phyloP scores from a whole-genome alignment of 1,140 invertebrate species.

The Magallana ariakensis region DNA sequence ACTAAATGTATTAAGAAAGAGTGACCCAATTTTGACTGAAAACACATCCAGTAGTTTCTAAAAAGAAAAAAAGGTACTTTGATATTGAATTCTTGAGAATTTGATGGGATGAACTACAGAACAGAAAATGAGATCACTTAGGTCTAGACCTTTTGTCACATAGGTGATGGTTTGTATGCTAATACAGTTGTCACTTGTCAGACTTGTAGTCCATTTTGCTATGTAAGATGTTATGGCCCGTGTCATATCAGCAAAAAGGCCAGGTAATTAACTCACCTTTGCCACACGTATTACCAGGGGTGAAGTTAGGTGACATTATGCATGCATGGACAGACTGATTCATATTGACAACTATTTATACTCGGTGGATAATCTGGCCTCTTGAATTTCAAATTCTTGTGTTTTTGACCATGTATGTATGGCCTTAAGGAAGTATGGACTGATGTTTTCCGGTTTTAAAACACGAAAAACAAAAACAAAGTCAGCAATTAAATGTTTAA shows the following conservation, averaged over 20 bases:
- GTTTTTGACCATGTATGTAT: not conserved
- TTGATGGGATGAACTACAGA: not conserved
- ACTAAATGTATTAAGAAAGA: not conserved
- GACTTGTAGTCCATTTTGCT: not conserved
- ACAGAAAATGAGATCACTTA: not conserved
- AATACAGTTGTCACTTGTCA: conserved; percentile 19
- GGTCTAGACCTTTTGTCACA: conserved; percentile 17
- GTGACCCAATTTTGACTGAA: not conserved
- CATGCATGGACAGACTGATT: conserved; percentile 10
- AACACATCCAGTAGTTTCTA: not conserved
- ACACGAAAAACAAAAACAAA: too few relatives aligned
- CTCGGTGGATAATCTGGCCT: not conserved
- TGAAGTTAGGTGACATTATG: conserved; percentile 25
- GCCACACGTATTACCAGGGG: conserved; percentile 1
- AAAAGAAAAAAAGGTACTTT: not conserved
- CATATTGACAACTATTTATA: conserved; percentile 11
- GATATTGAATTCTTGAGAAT: not conserved
- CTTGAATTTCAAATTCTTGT: not conserved
- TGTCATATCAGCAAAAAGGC: not conserved
- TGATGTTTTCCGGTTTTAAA: not conserved
- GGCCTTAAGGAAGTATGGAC: not conserved
- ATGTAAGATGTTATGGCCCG: not conserved
- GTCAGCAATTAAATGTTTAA: too few relatives aligned
- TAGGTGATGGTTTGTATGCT: not conserved
- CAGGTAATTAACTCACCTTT: conserved; percentile 36